These are phyloP conservation scores for Tamias sibiricus DNA, from an alignment of 2,113 vertebrate species.

Conservation along the genomic window DNA sequence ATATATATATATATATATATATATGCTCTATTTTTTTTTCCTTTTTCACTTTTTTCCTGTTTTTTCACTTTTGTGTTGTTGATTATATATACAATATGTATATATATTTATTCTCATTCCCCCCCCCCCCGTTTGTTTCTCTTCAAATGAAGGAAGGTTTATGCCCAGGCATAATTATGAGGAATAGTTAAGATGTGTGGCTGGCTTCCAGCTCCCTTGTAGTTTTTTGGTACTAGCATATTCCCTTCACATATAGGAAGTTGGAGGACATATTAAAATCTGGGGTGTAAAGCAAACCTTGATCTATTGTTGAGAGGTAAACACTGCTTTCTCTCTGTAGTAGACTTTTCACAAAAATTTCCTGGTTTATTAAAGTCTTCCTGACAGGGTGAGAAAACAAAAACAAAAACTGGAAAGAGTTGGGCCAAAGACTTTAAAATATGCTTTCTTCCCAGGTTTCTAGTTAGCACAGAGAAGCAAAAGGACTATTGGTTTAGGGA, in stretches of 20 bases:
- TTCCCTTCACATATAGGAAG: not conserved
- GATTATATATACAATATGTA: not conserved
- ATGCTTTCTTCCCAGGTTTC: not conserved
- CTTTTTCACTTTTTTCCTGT: too few species aligned
- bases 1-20: too few species aligned
- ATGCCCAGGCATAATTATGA: not conserved
- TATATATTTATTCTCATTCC: too few species aligned
- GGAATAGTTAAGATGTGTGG: not conserved
- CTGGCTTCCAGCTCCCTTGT: not conserved
- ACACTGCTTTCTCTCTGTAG: not conserved
- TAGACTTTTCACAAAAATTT: not conserved
- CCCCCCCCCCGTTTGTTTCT: not conserved
- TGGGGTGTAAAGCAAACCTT: not conserved
- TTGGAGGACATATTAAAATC: not conserved
- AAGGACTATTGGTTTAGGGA: not conserved
- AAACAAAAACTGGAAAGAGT: not conserved
- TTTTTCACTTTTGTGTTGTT: too few species aligned
- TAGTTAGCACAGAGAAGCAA: not conserved
- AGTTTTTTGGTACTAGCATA: not conserved
- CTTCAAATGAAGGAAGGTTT: not conserved
- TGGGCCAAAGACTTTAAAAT: too few species aligned
- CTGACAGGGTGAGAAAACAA: not conserved
- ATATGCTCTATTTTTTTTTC: too few species aligned
- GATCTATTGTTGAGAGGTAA: not conserved
- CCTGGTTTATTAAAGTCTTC: not conserved